These are phyloP conservation scores for Lepas anatifera DNA, from an alignment of 2,888 invertebrate species.

Conservation along the genomic window DNA sequence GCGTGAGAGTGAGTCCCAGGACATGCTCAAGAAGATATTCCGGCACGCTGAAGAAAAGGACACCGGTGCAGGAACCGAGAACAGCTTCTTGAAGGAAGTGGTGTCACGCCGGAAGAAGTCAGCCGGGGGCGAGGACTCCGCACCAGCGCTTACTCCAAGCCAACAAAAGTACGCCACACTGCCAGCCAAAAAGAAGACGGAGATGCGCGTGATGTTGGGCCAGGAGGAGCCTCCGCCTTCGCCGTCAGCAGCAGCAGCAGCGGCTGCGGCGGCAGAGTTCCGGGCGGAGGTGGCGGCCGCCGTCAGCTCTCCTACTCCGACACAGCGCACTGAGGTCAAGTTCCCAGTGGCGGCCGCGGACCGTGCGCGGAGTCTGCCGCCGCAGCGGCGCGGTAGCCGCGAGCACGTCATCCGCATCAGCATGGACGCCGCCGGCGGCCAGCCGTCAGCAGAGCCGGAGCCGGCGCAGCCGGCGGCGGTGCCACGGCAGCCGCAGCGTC, in stretches of 20 bases:
- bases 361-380: slow-evolving; percentile 16
- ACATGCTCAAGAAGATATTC: slow-evolving; percentile 4
- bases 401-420: slow-evolving; percentile 25
- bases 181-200: slow-evolving; percentile 20
- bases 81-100: neutral
- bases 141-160: no score
- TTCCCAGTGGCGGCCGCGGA: slow-evolving; percentile 42
- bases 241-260: neutral
- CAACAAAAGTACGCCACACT: slow-evolving; percentile 11
- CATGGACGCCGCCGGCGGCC: slow-evolving; percentile 24
- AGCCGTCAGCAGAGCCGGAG: neutral
- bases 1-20: neutral
- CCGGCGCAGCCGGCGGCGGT: no score
- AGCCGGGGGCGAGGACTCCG: neutral
- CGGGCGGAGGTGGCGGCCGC: neutral
- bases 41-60: neutral
- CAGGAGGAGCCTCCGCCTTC: neutral
- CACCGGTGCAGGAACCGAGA: neutral
- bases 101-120: neutral
- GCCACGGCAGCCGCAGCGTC: neutral
- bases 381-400: slow-evolving; percentile 22
- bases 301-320: neutral
- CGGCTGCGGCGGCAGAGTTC: neutral
- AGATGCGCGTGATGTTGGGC: neutral
- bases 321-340: slow-evolving; percentile 44